A percentile compares a stretch with the other conserved stretches of the same genome.
Evolutionary conservation across 2,888 invertebrate genomes (phyloP).

Genomic region (Branchipolynoe longqiensis): DNA sequence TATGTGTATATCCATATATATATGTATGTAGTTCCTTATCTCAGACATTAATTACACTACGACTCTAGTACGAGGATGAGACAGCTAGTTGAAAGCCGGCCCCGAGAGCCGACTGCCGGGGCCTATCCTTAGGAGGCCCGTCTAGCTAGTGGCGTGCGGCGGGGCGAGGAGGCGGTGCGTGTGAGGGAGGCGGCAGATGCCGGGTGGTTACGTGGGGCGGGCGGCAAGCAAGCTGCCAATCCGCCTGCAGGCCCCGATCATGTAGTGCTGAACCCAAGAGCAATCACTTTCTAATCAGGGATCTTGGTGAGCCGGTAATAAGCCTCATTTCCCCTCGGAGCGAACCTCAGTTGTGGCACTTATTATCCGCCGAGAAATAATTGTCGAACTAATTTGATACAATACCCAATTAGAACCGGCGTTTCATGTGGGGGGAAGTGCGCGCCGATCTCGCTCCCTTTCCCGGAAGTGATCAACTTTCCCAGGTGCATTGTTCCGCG

Average conservation of each 20-base stretch:
- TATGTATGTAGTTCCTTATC: too few species aligned
- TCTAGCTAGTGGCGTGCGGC: background rate
- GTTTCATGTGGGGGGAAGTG: constrained; percentile 49
- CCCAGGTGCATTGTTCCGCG: constrained; percentile 30
- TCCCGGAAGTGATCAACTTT: constrained; percentile 49
- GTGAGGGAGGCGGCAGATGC: background rate
- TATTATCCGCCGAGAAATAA: constrained; percentile 56
- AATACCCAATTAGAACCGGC: constrained; percentile 51
- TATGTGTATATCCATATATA: too few species aligned
- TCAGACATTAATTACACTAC: too few species aligned
- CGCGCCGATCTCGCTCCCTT: background rate
- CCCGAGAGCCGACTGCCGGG: too few species aligned
- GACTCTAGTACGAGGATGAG: too few species aligned
- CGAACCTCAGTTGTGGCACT: constrained; percentile 50
- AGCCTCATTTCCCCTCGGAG: constrained; percentile 43
- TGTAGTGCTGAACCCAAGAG: constrained; percentile 32
- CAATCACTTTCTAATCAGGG: constrained; percentile 52
- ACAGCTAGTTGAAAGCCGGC: too few species aligned
- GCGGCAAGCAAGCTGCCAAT: constrained; percentile 5
- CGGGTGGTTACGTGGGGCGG: background rate
- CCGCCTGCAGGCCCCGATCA: constrained; percentile 19
- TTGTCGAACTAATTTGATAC: constrained; percentile 57
- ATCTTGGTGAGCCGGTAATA: constrained; percentile 21
- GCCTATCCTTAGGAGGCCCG: too few species aligned
- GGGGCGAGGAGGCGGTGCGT: background rate